phyloP scores from a whole-genome alignment of 1,140 invertebrate species.

The Drosophila nasuta region DNA sequence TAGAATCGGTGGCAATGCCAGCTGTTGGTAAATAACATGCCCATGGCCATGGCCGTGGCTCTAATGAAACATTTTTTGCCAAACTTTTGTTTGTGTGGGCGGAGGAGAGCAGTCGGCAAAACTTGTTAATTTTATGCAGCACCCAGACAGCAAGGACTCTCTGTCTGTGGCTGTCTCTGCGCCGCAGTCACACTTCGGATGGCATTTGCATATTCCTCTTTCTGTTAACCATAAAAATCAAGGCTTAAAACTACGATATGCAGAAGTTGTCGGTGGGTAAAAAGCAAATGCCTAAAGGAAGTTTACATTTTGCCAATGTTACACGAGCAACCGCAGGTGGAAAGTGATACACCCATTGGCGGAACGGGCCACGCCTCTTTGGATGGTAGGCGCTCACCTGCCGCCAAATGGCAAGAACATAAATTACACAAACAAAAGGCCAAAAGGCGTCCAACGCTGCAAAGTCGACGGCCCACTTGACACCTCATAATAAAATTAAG shows the following conservation, averaged over 20 bases:
- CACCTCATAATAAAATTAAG: slow-evolving; percentile 85
- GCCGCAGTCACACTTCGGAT: slow-evolving; percentile 69
- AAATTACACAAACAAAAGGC: slow-evolving; percentile 70
- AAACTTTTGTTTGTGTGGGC: slow-evolving; percentile 7
- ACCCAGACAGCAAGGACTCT: slow-evolving; percentile 50
- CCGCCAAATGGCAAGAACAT: slow-evolving; percentile 73
- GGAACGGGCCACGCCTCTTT: slow-evolving; percentile 20
- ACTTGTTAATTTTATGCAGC: slow-evolving; percentile 84
- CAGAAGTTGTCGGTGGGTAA: slow-evolving; percentile 21
- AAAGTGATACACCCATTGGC: slow-evolving; percentile 27
- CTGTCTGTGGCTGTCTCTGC: slow-evolving; percentile 47
- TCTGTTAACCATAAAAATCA: slow-evolving; percentile 54
- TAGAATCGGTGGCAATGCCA: slow-evolving; percentile 43
- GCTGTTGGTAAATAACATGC: slow-evolving; percentile 57
- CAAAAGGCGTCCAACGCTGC: slow-evolving; percentile 53
- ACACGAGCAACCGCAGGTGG: slow-evolving; percentile 42
- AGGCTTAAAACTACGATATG: slow-evolving; percentile 40
- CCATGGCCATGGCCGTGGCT: slow-evolving; percentile 49
- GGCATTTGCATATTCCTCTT: slow-evolving; percentile 80
- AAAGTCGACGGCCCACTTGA: slow-evolving; percentile 82
- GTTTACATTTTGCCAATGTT: slow-evolving; percentile 50
- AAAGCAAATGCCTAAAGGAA: slow-evolving; percentile 80
- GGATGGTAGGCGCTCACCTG: slow-evolving; percentile 56
- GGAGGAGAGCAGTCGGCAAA: slow-evolving; percentile 32
- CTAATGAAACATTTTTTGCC: slow-evolving; percentile 73